A percentile compares a stretch with the other conserved stretches of the same genome.
These are phyloP conservation scores for Phytoseiulus persimilis DNA, from an alignment of 2,888 invertebrate genomes.

Conservation along the genomic window DNA sequence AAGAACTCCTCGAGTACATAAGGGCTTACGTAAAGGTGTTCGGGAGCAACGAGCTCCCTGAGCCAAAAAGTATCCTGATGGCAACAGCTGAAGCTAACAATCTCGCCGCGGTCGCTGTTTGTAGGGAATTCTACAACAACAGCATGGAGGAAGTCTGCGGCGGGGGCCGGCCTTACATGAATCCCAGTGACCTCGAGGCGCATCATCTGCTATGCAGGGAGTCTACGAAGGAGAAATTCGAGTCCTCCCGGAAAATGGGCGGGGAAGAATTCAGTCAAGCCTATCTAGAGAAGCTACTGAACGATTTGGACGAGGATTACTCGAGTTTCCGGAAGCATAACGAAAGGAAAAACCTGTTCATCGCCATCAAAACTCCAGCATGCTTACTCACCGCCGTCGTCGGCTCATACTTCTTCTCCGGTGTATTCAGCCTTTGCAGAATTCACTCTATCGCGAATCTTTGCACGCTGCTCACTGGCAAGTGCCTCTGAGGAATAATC, in stretches of 20 bases:
- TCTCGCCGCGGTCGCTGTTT: slow-evolving; percentile 84
- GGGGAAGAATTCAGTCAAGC: slow-evolving; percentile 86
- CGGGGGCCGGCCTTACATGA: slow-evolving; percentile 85
- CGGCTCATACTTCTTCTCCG: slow-evolving; percentile 77
- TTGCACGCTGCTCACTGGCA: slow-evolving; percentile 73
- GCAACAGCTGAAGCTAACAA: slow-evolving; percentile 99
- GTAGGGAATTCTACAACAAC: slow-evolving; percentile 77
- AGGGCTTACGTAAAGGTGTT: slow-evolving; percentile 87
- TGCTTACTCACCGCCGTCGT: slow-evolving; percentile 81
- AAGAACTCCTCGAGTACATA: slow-evolving; percentile 92
- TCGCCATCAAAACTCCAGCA: slow-evolving; percentile 90
- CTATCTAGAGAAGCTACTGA: slow-evolving; percentile 71
- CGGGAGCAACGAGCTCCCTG: slow-evolving; percentile 81
- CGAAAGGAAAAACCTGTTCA: slow-evolving; percentile 97
- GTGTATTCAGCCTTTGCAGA: slow-evolving; percentile 69
- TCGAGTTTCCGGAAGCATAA: slow-evolving; percentile 80
- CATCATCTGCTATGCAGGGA: slow-evolving; percentile 74
- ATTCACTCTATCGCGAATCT: slow-evolving; percentile 73
- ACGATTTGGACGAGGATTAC: slow-evolving; percentile 77
- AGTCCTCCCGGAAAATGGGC: slow-evolving; percentile 90
- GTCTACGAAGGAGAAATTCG: slow-evolving; percentile 63
- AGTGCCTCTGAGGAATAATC: neutral
- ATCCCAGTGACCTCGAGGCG: slow-evolving; percentile 68
- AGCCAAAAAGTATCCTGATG: slow-evolving; percentile 96
- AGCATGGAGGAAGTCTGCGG: slow-evolving; percentile 92